Base-by-base conservation (phyloP, 2,797 vertebrate genomes). In the Premnoplex brunnescens region DNA sequence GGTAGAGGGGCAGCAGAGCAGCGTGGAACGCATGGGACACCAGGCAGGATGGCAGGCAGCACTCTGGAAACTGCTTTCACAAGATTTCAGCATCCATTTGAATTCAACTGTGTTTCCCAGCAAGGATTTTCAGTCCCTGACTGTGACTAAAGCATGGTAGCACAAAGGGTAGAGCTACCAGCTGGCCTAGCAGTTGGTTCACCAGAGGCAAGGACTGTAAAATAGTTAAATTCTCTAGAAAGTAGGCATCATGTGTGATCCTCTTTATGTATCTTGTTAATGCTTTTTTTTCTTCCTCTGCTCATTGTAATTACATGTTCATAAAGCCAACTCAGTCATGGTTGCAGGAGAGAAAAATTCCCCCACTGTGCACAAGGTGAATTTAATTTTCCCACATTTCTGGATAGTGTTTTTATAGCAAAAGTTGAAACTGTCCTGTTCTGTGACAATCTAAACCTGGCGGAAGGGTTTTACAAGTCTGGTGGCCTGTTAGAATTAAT, bases 181-280 rank as follows among this genome's bases (percentile, higher is more conserved):
- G 81, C 87, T 95, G 89, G 72, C 37, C 27, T 56, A 72, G 64
- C 88, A 96, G 82, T 80, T 95, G 87, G 37, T 43, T 88, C 64
- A 64, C 56, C 69, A 68, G 85, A 68, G 64, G 66, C 43, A 17
- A 81, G 56, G 66, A 23, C 60, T 89, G 15, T 78, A 84, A 93
- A 95, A 89, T 23, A 85, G 67, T 56, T 87, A 71, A 18, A 56
- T 74, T 72, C 52, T 89, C 5, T 51, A 58, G 88, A 92, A 89
- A 68, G 49, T 4, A 69, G 32, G 16, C 32, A 30, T 60, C 7
- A 0, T 37, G 4, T 62, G 41, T 54, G 39, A 79, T 48, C 36
- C 48, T 83, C 49, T 49, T 91, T 83, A 67, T 67, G 60, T 88
- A 58, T 62, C 37, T 85, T 87, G 51, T 36, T 91, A 75, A 28